Evolutionary conservation across 2,797 vertebrate genomes (phyloP).

Genomic region (Myotis daubentonii): DNA sequence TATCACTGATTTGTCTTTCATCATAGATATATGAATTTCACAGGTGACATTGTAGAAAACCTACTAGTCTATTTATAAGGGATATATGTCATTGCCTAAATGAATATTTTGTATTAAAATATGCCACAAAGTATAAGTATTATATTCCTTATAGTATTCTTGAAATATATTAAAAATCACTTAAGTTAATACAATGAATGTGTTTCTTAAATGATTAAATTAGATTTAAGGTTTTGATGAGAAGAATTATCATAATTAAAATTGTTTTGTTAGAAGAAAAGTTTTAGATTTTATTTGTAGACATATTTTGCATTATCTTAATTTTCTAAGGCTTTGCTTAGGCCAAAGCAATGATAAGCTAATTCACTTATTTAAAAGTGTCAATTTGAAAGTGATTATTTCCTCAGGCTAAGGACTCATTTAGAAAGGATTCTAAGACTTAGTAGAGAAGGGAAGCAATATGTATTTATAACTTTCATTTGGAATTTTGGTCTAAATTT

Average conservation of each 20-base stretch:
- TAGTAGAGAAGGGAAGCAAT: constrained; percentile 18
- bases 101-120: constrained; percentile 35
- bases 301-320: not conserved
- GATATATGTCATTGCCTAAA: not conserved
- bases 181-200: not conserved
- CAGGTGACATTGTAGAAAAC: not conserved
- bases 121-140: not conserved
- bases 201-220: constrained; percentile 22
- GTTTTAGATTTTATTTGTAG: constrained; percentile 36
- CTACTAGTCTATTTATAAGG: not conserved
- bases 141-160: constrained; percentile 17
- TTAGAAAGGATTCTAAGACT: constrained; percentile 45
- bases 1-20: constrained; percentile 27
- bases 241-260: constrained; percentile 46
- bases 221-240: constrained; percentile 29
- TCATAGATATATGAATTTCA: not conserved
- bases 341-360: not conserved
- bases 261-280: constrained; percentile 21
- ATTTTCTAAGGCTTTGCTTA: constrained; percentile 38
- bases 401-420: not conserved
- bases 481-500: constrained; percentile 59
- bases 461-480: constrained; percentile 30
- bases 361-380: constrained; percentile 11
- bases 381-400: constrained; percentile 49
- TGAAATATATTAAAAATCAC: constrained; percentile 41